These are phyloP conservation scores for Epizoanthus stellaris DNA, from an alignment of 92 coral and sea anemone genomes.

Conservation along the genomic window DNA sequence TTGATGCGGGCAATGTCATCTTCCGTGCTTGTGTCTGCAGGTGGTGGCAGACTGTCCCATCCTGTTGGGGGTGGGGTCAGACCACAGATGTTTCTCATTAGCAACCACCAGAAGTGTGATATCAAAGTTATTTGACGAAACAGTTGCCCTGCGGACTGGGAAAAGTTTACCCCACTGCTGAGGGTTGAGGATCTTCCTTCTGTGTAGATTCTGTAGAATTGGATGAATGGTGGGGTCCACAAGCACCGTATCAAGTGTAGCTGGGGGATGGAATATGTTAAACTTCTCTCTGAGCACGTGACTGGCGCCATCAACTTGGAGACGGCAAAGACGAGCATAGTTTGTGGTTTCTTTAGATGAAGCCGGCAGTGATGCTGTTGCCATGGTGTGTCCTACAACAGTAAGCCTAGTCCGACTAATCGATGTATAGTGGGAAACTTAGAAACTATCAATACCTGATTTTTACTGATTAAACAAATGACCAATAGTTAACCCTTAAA, in stretches of 20 bases:
- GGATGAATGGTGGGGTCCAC: neutral
- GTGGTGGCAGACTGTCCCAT: neutral
- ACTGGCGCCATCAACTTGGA: conserved; percentile 51
- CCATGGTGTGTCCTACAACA: neutral
- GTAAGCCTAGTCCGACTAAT: neutral
- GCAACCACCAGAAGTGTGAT: conserved; percentile 32
- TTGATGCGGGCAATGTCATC: neutral
- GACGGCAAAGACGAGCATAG: too few species aligned
- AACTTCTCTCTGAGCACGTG: conserved; percentile 40
- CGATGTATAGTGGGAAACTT: too few species aligned
- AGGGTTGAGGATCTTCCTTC: conserved; percentile 3
- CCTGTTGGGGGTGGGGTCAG: conserved; percentile 4
- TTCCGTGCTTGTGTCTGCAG: neutral
- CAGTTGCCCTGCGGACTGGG: conserved; percentile 16
- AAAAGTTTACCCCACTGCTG: conserved; percentile 49
- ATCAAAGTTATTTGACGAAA: conserved; percentile 41
- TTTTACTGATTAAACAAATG: too few species aligned
- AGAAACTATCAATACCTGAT: too few species aligned
- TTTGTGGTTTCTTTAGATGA: conserved; percentile 47
- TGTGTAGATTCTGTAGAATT: conserved; percentile 1
- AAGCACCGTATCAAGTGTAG: conserved; percentile 29
- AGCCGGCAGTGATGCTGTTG: neutral
- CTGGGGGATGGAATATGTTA: conserved; percentile 41
- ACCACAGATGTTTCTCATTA: conserved; percentile 42
- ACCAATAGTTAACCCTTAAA: too few species aligned